Base-by-base conservation (phyloP, 2,113 vertebrate species). In the Bungarus multicinctus region DNA sequence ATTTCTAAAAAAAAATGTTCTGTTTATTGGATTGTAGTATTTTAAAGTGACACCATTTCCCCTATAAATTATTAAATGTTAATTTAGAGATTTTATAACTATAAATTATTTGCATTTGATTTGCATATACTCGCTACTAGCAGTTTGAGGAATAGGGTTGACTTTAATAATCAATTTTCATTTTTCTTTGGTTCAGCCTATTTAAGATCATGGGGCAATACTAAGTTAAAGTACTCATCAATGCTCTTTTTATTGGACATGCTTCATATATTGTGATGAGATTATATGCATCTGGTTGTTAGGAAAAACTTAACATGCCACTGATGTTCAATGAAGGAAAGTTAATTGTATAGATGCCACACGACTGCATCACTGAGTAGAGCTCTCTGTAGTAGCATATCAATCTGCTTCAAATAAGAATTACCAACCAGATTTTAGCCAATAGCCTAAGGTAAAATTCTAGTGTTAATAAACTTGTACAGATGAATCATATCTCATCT, bases 181-280 rank as follows among this genome's bases (percentile, higher is more conserved):
- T 95, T 96, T 97, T 95, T 96, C 88, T 96, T 96, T 97, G 93
- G 96, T 96, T 94, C 94, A 93, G 92, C 87, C 93, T 96, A 52
- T 95, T 93, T 96, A 95, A 97, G 97, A 97, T 95, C 94, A 95
- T 96, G 95, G 95, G 94, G 95, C 95, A 96, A 91, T 96, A 94
- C 94, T 94, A 96, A 97, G 94, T 94, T 96, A 93, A 98, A 98
- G 95, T 96, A 95, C 94, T 95, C 95, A 96, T 96, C 96, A 97
- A 92, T 96, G 96, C 95, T 97, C 92, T 94, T 97, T 97, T 97
- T 97, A 96, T 97, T 97, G 97, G 96, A 96, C 94, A 96, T 97
- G 96, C 96, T 98, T 98, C 95, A 96, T 97, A 96, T 97, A 96
- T 94, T 95, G 95, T 96, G 95, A 96, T 97, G 96, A 97, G 97